Base-by-base conservation (phyloP, 2,113 vertebrate genomes). In the Montifringilla adamsi region DNA sequence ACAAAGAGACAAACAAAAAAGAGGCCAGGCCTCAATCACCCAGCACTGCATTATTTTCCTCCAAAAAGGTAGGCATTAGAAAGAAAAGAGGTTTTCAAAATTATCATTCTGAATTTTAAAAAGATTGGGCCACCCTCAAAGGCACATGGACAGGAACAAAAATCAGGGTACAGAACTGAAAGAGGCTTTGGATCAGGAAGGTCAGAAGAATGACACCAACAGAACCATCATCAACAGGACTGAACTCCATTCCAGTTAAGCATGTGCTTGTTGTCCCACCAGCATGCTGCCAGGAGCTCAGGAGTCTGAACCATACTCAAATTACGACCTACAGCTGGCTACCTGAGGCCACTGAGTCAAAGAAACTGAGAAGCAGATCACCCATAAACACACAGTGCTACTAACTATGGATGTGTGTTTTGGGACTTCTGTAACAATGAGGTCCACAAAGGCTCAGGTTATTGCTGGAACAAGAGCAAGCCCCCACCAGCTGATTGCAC, bases 351-450 rank as follows among this genome's bases (percentile, higher is more conserved):
- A 76, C 52, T 16, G 10, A 82, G 74, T 53, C 58, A 83, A 46
- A 74, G 56, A 82, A 80, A 90, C 16, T 2, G 44, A 84, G 74
- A 83, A 93, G 53, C 41, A 80, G 19, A 87, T 52, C 84, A 91
- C 37, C 24, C 44, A 64, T 30, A 72, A 49, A 33, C 85, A 75
- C 58, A 49, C 13, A n/a, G 39, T 13, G 35, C 50, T 55, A 50
- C 64, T 20, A 75, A 67, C 49, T 79, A 17, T 35, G 53, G 44
- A 49, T 13, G 9, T 26, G 33, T 63, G 59, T 49, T 83, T 84
- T 78, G 46, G 33, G 33, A 81, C 72, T 52, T 66, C 5, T 26
- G 46, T 17, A 92, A 69, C 49, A 87, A 63, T 1, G 1, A 77
- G 11, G 43, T 44, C 64, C 33, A 37, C 0, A 0, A 75, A 27